Evolutionary conservation across 2,797 vertebrate genomes (phyloP), one percentile per base, ranked within the genome.

Genomic region (Xyrichtys novacula): DNA sequence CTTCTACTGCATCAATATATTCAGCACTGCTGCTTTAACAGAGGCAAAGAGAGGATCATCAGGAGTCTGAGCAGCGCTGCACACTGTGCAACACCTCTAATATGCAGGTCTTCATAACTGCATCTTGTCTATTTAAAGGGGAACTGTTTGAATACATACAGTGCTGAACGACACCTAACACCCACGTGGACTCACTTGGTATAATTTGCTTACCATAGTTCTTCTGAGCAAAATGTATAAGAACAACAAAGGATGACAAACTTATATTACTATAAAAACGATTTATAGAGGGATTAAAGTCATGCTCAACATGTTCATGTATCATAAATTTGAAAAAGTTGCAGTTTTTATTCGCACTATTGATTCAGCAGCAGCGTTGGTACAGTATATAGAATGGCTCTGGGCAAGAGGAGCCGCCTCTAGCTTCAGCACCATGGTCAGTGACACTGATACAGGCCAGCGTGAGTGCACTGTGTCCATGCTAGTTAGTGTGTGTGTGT

Each of bases 361-460:
- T 46, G 34, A 40, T 17, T n/a, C n/a, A 54, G 55, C 25, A 49
- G 28, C 38, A 19, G 14, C 22, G 22, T 31, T 56, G 38, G 39
- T 31, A 36, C 20, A n/a, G 19, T 25, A 26, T 12, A 69, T n/a
- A n/a, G n/a, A n/a, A n/a, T n/a, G 44, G 26, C 32, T 31, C 54
- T 59, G 29, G 5, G 63, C 47, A 52, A 11, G 2, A n/a, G n/a
- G n/a, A n/a, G 25, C 31, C 53, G 58, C 34, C 9, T 78, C 66
- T 47, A 7, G 42, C 79, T 93, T 93, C 92, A 94, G 91, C 84
- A 93, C 91, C 90, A 90, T 40, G 91, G 92, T 70, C 91, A 93
- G 91, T 85, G 85, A 76, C 85, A 65, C 57, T 49, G 44, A 25
- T n/a, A 22, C n/a, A 14, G 34, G 25, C 61, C 11, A 38, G 48